phyloP scores from a whole-genome alignment of 1,140 invertebrate genomes.

The Drosophila setifemur region DNA sequence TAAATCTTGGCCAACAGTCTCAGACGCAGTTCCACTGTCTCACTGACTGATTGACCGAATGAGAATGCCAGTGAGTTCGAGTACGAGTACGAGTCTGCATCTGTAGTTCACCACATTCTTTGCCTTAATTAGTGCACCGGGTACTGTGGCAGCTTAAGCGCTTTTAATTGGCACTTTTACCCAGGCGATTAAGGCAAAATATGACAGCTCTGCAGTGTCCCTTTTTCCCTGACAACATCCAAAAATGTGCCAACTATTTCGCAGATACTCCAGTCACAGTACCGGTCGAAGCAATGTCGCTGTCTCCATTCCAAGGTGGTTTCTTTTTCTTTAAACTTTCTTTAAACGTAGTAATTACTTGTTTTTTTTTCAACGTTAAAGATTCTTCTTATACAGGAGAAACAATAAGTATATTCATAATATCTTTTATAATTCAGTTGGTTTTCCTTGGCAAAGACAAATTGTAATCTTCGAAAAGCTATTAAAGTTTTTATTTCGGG shows the following conservation, averaged over 20 bases:
- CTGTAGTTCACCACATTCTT: constrained; percentile 40
- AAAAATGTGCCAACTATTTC: constrained; percentile 10
- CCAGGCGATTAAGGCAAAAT: constrained; percentile 61
- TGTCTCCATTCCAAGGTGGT: no score
- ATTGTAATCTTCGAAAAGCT: no score
- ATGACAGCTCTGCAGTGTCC: constrained; percentile 48
- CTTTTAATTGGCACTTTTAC: constrained; percentile 77
- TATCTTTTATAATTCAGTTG: no score
- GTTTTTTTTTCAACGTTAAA: no score
- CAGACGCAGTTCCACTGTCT: constrained; percentile 9
- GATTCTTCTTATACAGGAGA: no score
- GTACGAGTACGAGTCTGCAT: constrained; percentile 5
- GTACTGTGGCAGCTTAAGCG: constrained; percentile 40
- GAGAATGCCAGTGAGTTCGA: constrained; percentile 39
- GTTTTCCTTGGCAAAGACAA: no score
- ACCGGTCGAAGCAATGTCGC: background rate
- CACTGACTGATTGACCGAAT: constrained; percentile 47
- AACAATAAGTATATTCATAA: no score
- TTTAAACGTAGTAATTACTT: no score
- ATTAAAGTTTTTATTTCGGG: no score
- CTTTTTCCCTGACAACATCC: background rate
- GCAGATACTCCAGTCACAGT: background rate
- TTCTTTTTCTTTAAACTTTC: background rate
- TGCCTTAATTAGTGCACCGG: constrained; percentile 62
- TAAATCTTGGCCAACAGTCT: constrained; percentile 59